Conservation (phyloP, 2,888 invertebrate species). For the Eupithecia dodoneata region DNA sequence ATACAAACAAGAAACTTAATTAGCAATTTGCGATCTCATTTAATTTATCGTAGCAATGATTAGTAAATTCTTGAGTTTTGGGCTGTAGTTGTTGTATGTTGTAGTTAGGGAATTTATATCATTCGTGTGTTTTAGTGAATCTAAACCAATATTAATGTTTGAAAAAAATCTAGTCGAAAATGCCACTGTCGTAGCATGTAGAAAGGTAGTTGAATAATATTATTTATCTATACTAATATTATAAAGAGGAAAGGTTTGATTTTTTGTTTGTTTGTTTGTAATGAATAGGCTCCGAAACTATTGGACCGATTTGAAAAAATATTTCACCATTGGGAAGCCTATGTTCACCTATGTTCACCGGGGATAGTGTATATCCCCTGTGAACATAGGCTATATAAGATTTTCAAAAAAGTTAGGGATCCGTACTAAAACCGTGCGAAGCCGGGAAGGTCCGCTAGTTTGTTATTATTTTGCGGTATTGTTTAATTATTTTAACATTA, state of each 20-base stretch:
- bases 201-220: neutral
- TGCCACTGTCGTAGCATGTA: neutral
- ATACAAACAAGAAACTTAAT: too few relatives aligned
- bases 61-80: neutral
- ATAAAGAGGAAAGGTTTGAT: too few relatives aligned
- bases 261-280: too few relatives aligned
- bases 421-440: too few relatives aligned
- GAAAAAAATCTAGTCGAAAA: conserved; percentile 14
- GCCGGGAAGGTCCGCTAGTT: neutral
- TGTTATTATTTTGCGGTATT: neutral
- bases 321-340: too few relatives aligned
- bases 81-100: conserved; percentile 40
- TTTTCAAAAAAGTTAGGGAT: too few relatives aligned
- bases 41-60: neutral
- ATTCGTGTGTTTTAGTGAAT: conserved; percentile 19
- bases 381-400: too few relatives aligned
- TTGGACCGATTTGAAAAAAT: too few relatives aligned
- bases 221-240: neutral
- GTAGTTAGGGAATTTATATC: conserved; percentile 65
- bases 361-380: too few relatives aligned
- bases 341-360: too few relatives aligned
- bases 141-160: conserved; percentile 6
- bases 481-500: neutral
- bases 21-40: neutral
- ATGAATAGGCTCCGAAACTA: too few relatives aligned